These are phyloP conservation scores for Acanthosepion pharaonis DNA, from an alignment of 2,888 invertebrate genomes.

Conservation along the genomic window DNA sequence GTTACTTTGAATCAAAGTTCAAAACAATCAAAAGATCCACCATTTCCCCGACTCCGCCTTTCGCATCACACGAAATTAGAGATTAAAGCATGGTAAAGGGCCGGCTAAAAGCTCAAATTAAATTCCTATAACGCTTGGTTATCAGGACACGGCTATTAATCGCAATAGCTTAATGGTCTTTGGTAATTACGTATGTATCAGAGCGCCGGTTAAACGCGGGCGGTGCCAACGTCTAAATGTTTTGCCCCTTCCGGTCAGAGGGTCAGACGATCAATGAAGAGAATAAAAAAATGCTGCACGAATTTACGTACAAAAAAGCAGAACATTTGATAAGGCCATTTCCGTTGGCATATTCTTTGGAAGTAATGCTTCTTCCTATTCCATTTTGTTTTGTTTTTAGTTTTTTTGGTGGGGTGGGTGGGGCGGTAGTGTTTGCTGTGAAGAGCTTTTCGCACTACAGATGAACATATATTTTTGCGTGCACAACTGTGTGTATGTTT, in stretches of 20 bases:
- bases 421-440: background rate
- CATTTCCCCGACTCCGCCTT: background rate
- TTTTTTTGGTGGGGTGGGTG: too few species aligned
- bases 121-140: background rate
- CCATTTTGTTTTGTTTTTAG: background rate
- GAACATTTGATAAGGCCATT: background rate
- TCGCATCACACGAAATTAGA: background rate
- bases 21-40: background rate
- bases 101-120: conserved; percentile 2
- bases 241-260: conserved; percentile 2
- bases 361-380: background rate
- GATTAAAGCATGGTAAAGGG: background rate
- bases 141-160: background rate
- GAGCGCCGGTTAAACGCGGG: background rate
- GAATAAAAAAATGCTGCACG: background rate
- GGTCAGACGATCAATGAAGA: background rate
- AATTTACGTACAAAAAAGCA: background rate
- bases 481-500: background rate
- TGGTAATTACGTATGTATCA: background rate
- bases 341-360: background rate
- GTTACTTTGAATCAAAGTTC: background rate
- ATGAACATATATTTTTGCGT: background rate
- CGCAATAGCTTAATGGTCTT: background rate
- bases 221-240: background rate
- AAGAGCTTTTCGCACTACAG: background rate